A percentile compares a stretch with the other conserved stretches of the same genome.
Conservation (phyloP, 2,888 invertebrate genomes). For the Mythimna vitellina region DNA sequence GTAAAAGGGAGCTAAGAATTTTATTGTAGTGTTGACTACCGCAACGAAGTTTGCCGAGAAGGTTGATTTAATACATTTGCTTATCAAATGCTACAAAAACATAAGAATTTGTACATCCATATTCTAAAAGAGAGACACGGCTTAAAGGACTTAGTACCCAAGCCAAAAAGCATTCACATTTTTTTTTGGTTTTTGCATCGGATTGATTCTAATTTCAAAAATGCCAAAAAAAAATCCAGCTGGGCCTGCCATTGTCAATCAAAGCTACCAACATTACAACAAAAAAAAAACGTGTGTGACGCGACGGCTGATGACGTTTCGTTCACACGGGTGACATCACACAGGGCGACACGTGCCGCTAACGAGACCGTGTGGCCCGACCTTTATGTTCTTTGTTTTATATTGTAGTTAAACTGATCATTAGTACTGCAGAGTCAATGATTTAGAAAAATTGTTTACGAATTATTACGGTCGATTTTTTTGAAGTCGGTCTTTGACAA, state of each 20-base stretch:
- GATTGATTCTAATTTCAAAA: not conserved
- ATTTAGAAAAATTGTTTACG: constrained; percentile 49
- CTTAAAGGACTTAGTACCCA: no score
- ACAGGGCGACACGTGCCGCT: constrained; percentile 64
- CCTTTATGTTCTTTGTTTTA: constrained; percentile 53
- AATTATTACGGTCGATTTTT: constrained; percentile 21
- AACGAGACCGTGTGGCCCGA: constrained; percentile 61
- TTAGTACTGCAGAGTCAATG: constrained; percentile 50
- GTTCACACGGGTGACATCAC: constrained; percentile 64
- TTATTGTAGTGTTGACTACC: no score
- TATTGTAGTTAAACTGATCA: constrained; percentile 47
- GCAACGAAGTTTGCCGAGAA: no score
- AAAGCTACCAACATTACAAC: constrained; percentile 13
- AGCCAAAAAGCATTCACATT: no score
- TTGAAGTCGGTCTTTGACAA: not conserved
- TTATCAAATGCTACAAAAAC: no score
- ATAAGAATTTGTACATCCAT: no score
- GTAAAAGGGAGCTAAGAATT: no score
- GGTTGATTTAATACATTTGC: no score
- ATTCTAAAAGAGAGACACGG: no score
- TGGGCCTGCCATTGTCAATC: not conserved
- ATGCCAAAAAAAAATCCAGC: no score
- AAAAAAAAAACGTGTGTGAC: constrained; percentile 10
- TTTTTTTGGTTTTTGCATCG: no score
- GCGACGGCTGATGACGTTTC: constrained; percentile 41